phyloP scores from a whole-genome alignment of 30 jellyfish, hydroid and myxozoan genomes.

The Turritopsis dohrnii region DNA sequence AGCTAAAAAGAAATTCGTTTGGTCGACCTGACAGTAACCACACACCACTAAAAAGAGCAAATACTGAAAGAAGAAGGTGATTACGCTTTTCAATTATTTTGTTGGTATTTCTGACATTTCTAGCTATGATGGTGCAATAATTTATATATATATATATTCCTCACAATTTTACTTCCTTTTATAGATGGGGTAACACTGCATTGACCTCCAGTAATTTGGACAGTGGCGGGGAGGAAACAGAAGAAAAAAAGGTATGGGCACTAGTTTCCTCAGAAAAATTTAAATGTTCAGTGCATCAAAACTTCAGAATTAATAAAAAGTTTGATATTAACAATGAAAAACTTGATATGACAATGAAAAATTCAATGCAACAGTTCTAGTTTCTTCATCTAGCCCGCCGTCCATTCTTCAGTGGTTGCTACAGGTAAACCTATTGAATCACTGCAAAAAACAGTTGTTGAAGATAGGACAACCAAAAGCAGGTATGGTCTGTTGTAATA shows the following conservation, averaged over 20 bases:
- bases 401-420: slow-evolving; percentile 89
- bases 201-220: slow-evolving; percentile 45
- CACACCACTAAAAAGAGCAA: slow-evolving; percentile 8
- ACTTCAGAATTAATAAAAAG: no score
- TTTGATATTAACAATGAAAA: no score
- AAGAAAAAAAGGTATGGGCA: slow-evolving; percentile 46
- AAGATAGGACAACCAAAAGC: slow-evolving; percentile 47
- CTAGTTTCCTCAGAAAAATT: no score
- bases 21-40: slow-evolving; percentile 41
- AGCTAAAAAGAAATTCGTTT: slow-evolving; percentile 59
- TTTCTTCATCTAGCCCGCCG: slow-evolving; percentile 61
- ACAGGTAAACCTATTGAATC: slow-evolving; percentile 62
- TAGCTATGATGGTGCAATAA: not conserved
- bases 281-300: no score
- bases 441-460: slow-evolving; percentile 39
- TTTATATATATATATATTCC: no score
- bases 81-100: not conserved
- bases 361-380: no score
- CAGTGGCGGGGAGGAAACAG: slow-evolving; percentile 90
- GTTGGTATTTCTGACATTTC: not conserved
- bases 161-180: not conserved
- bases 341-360: not conserved
- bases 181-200: slow-evolving; percentile 79
- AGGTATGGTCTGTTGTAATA: slow-evolving; percentile 43
- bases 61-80: slow-evolving; percentile 31